Evolutionary conservation across 92 coral and sea anemone species (phyloP).

Genomic region (Parazoanthus atlanticus): DNA sequence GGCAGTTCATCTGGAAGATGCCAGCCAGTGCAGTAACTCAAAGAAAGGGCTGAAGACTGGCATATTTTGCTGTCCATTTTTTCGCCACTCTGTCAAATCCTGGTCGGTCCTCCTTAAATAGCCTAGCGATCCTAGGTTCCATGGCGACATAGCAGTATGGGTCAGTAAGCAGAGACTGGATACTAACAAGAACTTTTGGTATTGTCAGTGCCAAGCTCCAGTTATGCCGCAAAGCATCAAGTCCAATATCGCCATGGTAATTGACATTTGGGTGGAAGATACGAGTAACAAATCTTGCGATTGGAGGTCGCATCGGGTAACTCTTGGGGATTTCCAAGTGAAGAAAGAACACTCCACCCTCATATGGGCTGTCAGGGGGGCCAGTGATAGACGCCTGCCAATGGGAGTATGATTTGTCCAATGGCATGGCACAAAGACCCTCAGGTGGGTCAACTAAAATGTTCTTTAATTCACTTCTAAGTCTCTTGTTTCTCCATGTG

Average conservation of each 20-base stretch:
- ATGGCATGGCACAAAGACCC: constrained; percentile 73
- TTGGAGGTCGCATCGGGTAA: constrained; percentile 80
- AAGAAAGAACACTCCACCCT: constrained; percentile 74
- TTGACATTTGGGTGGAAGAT: constrained; percentile 80
- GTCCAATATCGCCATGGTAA: constrained; percentile 77
- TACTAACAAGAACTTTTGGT: constrained; percentile 72
- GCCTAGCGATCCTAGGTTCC: constrained; percentile 68
- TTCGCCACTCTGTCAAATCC: constrained; percentile 64
- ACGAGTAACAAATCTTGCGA: constrained; percentile 66
- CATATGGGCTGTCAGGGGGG: constrained; percentile 75
- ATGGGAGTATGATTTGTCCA: constrained; percentile 67
- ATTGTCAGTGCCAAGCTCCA: constrained; percentile 74
- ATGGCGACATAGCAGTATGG: constrained; percentile 73
- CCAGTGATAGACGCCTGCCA: constrained; percentile 86
- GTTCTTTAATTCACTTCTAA: constrained; percentile 69
- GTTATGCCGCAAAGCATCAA: constrained; percentile 63
- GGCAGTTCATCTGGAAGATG: constrained; percentile 1
- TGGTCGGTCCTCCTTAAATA: constrained; percentile 64
- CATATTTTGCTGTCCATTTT: constrained; percentile 77
- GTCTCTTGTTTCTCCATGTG: constrained; percentile 70
- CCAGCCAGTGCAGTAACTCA: not conserved
- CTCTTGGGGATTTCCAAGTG: constrained; percentile 71
- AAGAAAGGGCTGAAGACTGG: constrained; percentile 49
- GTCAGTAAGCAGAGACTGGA: constrained; percentile 74
- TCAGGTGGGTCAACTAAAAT: constrained; percentile 71